Base-by-base conservation (phyloP, 2,888 invertebrate species). In the Polia nebulosa region DNA sequence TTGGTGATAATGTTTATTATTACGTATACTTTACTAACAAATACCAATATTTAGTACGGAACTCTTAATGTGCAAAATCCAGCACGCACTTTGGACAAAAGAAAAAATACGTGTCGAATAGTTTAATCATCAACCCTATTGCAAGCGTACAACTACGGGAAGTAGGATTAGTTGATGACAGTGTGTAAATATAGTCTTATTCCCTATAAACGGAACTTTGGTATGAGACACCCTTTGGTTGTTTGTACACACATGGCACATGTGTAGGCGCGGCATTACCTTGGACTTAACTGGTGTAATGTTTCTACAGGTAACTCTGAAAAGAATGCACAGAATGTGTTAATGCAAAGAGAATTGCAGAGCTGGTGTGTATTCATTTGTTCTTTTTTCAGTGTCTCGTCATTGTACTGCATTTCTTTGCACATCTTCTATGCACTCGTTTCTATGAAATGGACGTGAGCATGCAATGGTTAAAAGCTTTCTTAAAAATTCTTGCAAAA, bases 351-450 rank as follows among this genome's bases (percentile, higher is more conserved):
- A 92, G 81, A 78, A 78, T 78, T 87, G 91, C 91, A 90, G 90
- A 75, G 83, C 80, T 71, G 66, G 74, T 69, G 82, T 78, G 83
- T 83, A 66, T 72, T 72, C 73, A 79, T 75, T 77, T 64, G 76
- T 72, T 78, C 60, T 78, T 77, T 80, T 63, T 77, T 80, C 74
- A 79, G 76, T 81, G 77, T 77, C 72, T 75, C 74, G 65, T 66
- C 76, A 75, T 79, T 75, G 71, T 87, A 87, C 95, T 94, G 95
- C 94, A 95, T 95, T 94, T 94, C 95, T 94, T 94, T 94, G 93
- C 94, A 91, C 91, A 92, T 92, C 86, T 92, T 95, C 95, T 95
- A 94, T 95, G 95, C 95, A 95, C 90, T 95, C 94, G 80, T 92
- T 95, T 94, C 94, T 85, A 77, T 82, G 63, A 74, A 63, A 72